Evolutionary conservation across 2,113 vertebrate species (phyloP).

Genomic region (Muscicapa adusta): DNA sequence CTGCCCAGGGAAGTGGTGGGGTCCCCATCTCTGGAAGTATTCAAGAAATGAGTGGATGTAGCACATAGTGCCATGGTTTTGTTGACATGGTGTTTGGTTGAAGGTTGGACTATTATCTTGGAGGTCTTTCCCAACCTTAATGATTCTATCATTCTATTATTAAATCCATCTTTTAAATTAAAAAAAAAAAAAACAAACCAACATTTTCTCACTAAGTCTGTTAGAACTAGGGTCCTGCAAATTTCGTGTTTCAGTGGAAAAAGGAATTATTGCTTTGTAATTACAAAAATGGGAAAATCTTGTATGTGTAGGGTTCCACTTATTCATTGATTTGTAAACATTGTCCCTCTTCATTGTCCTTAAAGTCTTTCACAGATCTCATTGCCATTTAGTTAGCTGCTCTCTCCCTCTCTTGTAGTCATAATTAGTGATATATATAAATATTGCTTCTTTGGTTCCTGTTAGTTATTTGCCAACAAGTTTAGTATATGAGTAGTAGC

Average conservation of each 20-base stretch:
- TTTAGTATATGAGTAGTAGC: not conserved
- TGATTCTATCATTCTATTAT: not conserved
- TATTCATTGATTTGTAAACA: not conserved
- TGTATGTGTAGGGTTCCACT: not conserved
- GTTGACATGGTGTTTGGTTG: not conserved
- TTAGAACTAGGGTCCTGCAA: not conserved
- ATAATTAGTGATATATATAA: not conserved
- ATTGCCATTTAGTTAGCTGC: constrained; percentile 27
- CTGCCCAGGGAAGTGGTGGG: not conserved
- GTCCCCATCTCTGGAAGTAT: not conserved
- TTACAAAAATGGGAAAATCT: not conserved
- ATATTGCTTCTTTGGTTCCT: not conserved
- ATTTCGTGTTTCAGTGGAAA: not conserved
- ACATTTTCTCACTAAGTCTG: not conserved
- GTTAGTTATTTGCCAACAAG: not conserved
- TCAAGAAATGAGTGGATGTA: not conserved
- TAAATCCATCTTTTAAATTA: not conserved
- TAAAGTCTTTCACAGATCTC: not conserved
- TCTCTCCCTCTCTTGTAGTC: not conserved
- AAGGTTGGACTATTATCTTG: not conserved
- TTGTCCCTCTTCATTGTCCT: not conserved
- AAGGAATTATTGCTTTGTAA: not conserved
- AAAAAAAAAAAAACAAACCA: not conserved
- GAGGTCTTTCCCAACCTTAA: not conserved
- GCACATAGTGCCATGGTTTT: not conserved